Evolutionary conservation across 2,797 vertebrate genomes (phyloP), one percentile per base, ranked within the genome.

Genomic region (Hyperoplus lanceolatus): DNA sequence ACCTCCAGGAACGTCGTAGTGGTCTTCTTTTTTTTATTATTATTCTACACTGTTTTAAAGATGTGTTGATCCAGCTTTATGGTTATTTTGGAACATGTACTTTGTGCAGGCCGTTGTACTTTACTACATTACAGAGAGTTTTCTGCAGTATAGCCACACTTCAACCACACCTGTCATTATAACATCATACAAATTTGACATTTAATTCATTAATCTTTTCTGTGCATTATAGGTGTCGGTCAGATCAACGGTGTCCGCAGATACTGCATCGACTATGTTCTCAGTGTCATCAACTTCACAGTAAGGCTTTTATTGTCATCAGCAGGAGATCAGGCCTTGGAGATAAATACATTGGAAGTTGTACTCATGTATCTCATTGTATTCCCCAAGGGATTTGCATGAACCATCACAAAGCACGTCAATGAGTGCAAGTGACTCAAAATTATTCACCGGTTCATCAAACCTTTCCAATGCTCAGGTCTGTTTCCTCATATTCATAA

Each of bases 161-260:
- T 29, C 29, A 29, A 2, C 29, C 29, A 29, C 29, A 29, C 29
- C 29, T 29, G 29, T 29, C 29, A 29, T 2, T 29, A 29, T 29
- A 29, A 21, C 29, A 29, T 2, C 29, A 29, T 6, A 12, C 38
- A 46, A n/a, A n/a, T n/a, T n/a, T n/a, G n/a, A n/a, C n/a, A n/a
- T n/a, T n/a, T n/a, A n/a, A n/a, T n/a, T n/a, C n/a, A n/a, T n/a
- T n/a, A n/a, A n/a, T n/a, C n/a, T n/a, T n/a, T 46, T 73, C 6
- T 77, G 6, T 71, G 0, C 12, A 18, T 78, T 80, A 66, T 4
- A 88, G 88, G 53, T 63, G 14, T 85, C 82, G 0, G 1, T 77
- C 0, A 45, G 48, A 38, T 85, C 86, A 58, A 18, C 54, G 10
- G 1, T 1, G 4, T 72, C 78, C 4, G 54, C 78, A 55, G 80